phyloP scores from a whole-genome alignment of 2,888 invertebrate genomes.

The Sinotaia quadrata region DNA sequence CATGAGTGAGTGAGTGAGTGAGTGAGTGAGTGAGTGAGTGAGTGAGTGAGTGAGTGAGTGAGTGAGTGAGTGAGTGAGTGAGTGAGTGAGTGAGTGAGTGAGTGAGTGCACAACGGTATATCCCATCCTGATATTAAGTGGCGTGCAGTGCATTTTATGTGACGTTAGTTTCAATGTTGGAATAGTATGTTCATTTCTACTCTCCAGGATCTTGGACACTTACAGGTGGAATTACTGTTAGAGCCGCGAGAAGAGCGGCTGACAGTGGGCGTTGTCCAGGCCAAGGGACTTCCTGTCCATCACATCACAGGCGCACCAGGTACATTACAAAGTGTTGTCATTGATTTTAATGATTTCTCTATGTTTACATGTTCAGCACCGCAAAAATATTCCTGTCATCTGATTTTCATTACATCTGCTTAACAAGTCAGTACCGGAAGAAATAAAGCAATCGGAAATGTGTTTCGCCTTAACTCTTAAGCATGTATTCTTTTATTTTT shows the following conservation, averaged over 20 bases:
- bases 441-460: too few species aligned
- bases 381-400: too few species aligned
- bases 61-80: constrained; percentile 16
- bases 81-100: constrained; percentile 18
- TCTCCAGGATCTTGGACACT: constrained; percentile 72
- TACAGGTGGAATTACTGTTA: constrained; percentile 69
- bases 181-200: not conserved
- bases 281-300: constrained; percentile 70
- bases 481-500: not conserved
- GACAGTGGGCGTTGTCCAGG: constrained; percentile 70
- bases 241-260: constrained; percentile 70
- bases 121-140: too few species aligned
- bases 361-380: too few species aligned
- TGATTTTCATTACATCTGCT: too few species aligned
- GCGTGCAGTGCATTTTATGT: too few species aligned
- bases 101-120: too few species aligned
- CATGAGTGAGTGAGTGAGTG: too few species aligned
- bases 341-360: too few species aligned
- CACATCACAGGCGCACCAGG: constrained; percentile 73
- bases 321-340: constrained; percentile 38
- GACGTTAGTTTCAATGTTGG: not conserved
- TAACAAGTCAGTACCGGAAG: too few species aligned
- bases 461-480: not conserved
- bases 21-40: too few species aligned
- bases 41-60: too few species aligned